Conservation (phyloP, 2,888 invertebrate genomes). For the Philereme vetulata region DNA sequence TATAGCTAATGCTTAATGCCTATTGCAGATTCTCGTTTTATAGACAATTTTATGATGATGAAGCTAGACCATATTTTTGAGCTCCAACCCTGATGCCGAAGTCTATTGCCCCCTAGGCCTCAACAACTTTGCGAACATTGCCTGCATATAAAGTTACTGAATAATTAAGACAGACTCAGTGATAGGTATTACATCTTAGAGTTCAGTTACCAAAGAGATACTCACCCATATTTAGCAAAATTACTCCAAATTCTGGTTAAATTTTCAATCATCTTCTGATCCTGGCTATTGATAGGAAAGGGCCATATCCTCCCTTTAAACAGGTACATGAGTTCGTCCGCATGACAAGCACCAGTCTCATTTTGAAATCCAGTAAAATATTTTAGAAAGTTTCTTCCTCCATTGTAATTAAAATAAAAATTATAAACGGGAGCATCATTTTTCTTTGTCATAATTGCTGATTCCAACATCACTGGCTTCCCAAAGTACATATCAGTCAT, state of each 20-base stretch:
- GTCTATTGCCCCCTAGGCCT: no score
- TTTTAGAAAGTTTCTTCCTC: constrained; percentile 66
- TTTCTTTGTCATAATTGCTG: constrained; percentile 47
- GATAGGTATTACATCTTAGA: no score
- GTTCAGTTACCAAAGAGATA: background rate
- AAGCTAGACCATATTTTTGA: no score
- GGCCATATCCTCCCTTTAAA: constrained; percentile 63
- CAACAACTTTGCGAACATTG: no score
- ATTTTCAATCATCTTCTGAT: constrained; percentile 57
- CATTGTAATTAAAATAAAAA: constrained; percentile 67
- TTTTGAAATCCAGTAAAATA: constrained; percentile 49
- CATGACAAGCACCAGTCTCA: constrained; percentile 64
- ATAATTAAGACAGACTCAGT: no score
- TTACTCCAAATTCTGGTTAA: constrained; percentile 73
- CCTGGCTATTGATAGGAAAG: constrained; percentile 53
- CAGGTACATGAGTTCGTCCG: constrained; percentile 72
- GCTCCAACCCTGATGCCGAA: no score
- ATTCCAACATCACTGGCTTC: constrained; percentile 64
- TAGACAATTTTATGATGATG: no score
- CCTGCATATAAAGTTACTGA: no score
- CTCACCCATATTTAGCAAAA: constrained; percentile 73
- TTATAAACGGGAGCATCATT: constrained; percentile 58
- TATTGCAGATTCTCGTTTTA: no score
- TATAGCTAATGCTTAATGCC: no score
- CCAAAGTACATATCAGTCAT: constrained; percentile 74